Conservation (phyloP, 92 coral and sea anemone species). For the Porites rus region DNA sequence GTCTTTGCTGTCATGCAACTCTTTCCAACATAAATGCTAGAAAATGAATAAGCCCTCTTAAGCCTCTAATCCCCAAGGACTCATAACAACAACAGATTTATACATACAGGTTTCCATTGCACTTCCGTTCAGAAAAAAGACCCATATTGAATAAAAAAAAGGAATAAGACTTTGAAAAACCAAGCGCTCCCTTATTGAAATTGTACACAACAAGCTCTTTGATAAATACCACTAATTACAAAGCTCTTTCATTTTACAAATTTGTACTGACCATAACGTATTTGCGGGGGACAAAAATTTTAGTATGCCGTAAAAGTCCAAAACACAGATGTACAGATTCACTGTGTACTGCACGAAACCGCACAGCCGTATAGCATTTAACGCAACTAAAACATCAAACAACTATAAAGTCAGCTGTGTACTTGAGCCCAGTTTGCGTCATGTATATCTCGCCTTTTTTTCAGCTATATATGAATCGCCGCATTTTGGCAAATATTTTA, state of each 20-base stretch:
- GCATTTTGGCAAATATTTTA: not conserved
- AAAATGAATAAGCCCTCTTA: too few relatives aligned
- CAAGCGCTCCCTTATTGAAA: not conserved
- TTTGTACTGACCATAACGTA: not conserved
- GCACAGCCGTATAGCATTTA: not conserved
- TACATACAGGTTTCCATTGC: conserved; percentile 1
- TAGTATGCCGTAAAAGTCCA: not conserved
- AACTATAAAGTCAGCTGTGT: not conserved
- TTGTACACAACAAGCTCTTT: not conserved
- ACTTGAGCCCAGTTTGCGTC: not conserved
- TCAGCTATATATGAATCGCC: too few relatives aligned
- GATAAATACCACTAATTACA: too few relatives aligned
- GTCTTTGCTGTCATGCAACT: too few relatives aligned
- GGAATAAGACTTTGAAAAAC: not conserved
- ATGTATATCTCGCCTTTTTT: too few relatives aligned
- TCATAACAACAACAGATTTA: not conserved
- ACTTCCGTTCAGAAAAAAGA: not conserved
- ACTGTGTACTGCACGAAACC: not conserved
- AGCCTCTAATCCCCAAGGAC: too few relatives aligned
- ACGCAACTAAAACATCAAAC: not conserved
- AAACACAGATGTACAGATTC: too few relatives aligned
- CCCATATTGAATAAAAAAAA: not conserved
- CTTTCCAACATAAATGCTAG: too few relatives aligned
- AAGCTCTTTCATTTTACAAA: not conserved
- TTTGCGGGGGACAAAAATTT: conserved; percentile 15